phyloP scores from a whole-genome alignment of 2,888 invertebrate genomes.

The Notodonta ziczac region DNA sequence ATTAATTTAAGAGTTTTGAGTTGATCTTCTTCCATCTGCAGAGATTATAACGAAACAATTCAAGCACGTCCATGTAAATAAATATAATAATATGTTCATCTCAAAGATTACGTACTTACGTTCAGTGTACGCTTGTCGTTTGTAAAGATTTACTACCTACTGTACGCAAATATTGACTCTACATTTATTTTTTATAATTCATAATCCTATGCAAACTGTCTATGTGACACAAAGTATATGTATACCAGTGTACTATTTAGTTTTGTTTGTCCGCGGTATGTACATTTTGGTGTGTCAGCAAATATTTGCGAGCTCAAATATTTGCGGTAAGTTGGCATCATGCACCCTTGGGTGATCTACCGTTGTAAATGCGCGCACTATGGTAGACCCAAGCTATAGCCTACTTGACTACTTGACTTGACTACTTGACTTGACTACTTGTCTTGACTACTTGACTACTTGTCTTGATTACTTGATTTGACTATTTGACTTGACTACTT shows the following conservation, averaged over 20 bases:
- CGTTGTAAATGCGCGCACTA: no score
- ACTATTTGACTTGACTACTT: no score
- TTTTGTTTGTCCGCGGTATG: slow-evolving; percentile 26
- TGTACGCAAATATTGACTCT: slow-evolving; percentile 29
- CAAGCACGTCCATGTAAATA: no score
- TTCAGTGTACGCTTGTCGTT: slow-evolving; percentile 11
- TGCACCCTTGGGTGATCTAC: neutral
- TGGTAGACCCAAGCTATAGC: no score
- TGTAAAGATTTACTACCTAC: slow-evolving; percentile 7
- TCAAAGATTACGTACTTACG: neutral
- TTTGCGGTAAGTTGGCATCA: slow-evolving; percentile 36
- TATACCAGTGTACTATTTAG: neutral
- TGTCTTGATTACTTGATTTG: no score
- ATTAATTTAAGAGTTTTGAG: no score
- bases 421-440: no score
- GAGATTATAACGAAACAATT: no score
- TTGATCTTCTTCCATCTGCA: no score
- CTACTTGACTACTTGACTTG: no score
- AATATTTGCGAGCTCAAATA: slow-evolving; percentile 51
- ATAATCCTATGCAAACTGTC: slow-evolving; percentile 18
- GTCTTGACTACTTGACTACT: no score
- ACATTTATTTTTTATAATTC: slow-evolving; percentile 26
- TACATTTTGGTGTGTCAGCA: slow-evolving; percentile 40
- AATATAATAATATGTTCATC: no score
- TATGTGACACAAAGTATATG: slow-evolving; percentile 1